A percentile compares a stretch with the other conserved stretches of the same genome.
Evolutionary conservation across 2,888 invertebrate genomes (phyloP).

Genomic region (Frankliniella intonsa): DNA sequence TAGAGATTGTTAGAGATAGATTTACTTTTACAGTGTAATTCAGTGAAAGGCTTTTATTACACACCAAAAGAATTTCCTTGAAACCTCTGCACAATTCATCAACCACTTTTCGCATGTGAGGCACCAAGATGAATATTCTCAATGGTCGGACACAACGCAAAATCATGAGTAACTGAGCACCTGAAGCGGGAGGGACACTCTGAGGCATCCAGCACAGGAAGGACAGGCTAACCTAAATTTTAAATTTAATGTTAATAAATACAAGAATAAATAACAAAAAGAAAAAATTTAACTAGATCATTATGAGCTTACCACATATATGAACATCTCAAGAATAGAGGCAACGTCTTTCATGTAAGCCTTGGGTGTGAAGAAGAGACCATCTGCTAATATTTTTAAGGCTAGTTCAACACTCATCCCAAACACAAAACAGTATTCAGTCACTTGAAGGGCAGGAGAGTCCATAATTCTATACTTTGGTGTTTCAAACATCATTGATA

Average conservation of each 20-base stretch:
- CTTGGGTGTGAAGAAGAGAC: slow-evolving; percentile 97
- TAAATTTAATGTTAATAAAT: slow-evolving; percentile 14
- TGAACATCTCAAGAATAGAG: slow-evolving; percentile 93
- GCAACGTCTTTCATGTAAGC: slow-evolving; percentile 97
- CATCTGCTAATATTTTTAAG: slow-evolving; percentile 94
- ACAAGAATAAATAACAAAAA: slow-evolving; percentile 25
- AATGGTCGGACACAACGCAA: slow-evolving; percentile 92
- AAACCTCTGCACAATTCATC: slow-evolving; percentile 97
- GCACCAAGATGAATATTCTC: slow-evolving; percentile 94
- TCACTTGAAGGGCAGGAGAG: slow-evolving; percentile 85
- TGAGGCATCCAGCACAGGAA: slow-evolving; percentile 96
- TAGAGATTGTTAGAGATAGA: background rate
- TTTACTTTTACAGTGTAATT: background rate
- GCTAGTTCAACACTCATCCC: slow-evolving; percentile 96
- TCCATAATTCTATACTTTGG: slow-evolving; percentile 92
- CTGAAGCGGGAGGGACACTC: slow-evolving; percentile 86
- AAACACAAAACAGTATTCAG: slow-evolving; percentile 96
- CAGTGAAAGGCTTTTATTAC: slow-evolving; percentile 36
- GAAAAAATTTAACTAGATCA: background rate
- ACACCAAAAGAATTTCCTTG: slow-evolving; percentile 94
- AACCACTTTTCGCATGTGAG: slow-evolving; percentile 98
- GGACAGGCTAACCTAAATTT: slow-evolving; percentile 76
- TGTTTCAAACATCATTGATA: slow-evolving; percentile 99
- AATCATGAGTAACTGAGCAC: slow-evolving; percentile 93
- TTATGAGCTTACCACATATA: slow-evolving; percentile 74